Evolutionary conservation across 2,113 vertebrate species (phyloP).

Genomic region (Seriola aureovittata): DNA sequence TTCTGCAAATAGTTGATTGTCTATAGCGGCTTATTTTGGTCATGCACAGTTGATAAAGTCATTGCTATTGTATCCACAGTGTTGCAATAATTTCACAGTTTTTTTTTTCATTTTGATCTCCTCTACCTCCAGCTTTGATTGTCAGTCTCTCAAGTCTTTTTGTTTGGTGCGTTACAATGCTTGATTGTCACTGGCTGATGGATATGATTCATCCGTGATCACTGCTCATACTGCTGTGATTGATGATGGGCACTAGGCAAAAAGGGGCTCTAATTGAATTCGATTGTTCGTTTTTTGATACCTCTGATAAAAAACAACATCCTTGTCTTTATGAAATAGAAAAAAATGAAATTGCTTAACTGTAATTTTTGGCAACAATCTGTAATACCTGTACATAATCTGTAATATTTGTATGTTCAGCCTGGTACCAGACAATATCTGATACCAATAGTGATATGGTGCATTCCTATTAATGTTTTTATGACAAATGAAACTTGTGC

Average conservation of each 20-base stretch:
- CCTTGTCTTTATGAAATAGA: slow-evolving; percentile 23
- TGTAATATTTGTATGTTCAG: slow-evolving; percentile 20
- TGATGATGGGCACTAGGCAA: no score
- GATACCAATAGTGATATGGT: slow-evolving; percentile 5
- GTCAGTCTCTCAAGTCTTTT: slow-evolving; percentile 44
- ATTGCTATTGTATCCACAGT: slow-evolving; percentile 48
- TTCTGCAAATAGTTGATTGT: slow-evolving; percentile 76
- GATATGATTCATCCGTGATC: slow-evolving; percentile 36
- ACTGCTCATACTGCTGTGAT: not conserved
- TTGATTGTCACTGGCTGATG: slow-evolving; percentile 74
- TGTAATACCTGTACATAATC: slow-evolving; percentile 19
- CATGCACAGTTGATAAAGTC: slow-evolving; percentile 59
- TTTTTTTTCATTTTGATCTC: slow-evolving; percentile 8
- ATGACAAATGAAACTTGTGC: slow-evolving; percentile 49
- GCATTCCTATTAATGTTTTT: slow-evolving; percentile 20
- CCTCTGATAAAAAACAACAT: not conserved
- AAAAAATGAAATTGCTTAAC: slow-evolving; percentile 12
- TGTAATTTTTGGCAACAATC: slow-evolving; percentile 3
- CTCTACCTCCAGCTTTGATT: slow-evolving; percentile 63
- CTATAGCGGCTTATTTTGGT: slow-evolving; percentile 64
- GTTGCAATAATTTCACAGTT: slow-evolving; percentile 55
- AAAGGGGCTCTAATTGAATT: not conserved
- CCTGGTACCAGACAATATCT: slow-evolving; percentile 4
- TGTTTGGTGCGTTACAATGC: slow-evolving; percentile 35
- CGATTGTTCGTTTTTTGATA: slow-evolving; percentile 1